Conservation (phyloP, 1,140 invertebrate genomes). For the Plodia interpunctella region DNA sequence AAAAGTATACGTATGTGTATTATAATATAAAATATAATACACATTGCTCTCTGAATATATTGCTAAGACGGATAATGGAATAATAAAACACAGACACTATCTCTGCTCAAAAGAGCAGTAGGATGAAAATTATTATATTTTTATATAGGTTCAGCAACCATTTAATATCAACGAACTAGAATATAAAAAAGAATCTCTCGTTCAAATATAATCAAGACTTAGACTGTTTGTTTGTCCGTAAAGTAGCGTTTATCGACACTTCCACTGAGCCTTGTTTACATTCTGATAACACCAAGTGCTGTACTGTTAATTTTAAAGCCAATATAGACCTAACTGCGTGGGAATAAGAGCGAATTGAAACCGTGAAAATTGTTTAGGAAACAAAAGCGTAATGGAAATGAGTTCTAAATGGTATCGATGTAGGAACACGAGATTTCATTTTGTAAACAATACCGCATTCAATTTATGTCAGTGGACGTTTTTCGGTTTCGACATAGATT, state of each 20-base stretch:
- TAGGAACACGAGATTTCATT: neutral
- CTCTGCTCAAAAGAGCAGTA: no score
- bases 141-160: neutral
- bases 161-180: neutral
- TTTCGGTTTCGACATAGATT: neutral
- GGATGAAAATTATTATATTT: no score
- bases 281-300: slow-evolving; percentile 2
- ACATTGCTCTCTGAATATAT: no score
- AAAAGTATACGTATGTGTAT: no score
- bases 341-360: neutral
- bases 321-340: neutral
- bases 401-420: neutral
- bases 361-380: neutral
- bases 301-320: neutral
- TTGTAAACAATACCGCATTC: neutral
- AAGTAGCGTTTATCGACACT: slow-evolving; percentile 4
- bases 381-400: neutral
- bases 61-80: no score
- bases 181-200: neutral
- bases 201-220: neutral
- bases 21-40: no score
- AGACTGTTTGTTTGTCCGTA: slow-evolving; percentile 3
- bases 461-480: neutral
- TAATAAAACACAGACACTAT: no score
- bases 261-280: neutral